These are phyloP conservation scores for Dasysyrphus albostriatus DNA, from an alignment of 2,888 invertebrate species.

Conservation along the genomic window DNA sequence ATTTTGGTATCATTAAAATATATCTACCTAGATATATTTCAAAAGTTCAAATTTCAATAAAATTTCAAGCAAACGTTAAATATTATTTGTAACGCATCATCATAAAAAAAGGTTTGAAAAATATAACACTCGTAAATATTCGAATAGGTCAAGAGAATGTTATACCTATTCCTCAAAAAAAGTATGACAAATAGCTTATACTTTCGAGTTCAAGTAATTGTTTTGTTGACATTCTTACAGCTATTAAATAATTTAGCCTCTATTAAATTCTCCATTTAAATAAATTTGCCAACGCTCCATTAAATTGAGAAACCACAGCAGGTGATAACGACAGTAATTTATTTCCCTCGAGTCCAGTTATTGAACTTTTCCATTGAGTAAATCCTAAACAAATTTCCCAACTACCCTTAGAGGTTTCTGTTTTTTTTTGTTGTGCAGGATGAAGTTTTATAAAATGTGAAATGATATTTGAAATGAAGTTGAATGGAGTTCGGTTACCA, in stretches of 20 bases:
- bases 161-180: background rate
- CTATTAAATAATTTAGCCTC: background rate
- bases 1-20: no score
- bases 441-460: constrained; percentile 3
- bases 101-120: background rate
- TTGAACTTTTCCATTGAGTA: constrained; percentile 43
- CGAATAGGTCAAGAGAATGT: background rate
- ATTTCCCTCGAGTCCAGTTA: constrained; percentile 38
- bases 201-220: constrained; percentile 6
- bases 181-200: background rate
- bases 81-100: no score
- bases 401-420: constrained; percentile 1
- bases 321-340: constrained; percentile 62
- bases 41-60: no score
- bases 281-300: constrained; percentile 13
- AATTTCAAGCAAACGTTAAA: no score
- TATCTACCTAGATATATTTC: no score
- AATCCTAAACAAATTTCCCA: background rate
- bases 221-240: constrained; percentile 26
- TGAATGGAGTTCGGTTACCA: background rate
- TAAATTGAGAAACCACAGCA: constrained; percentile 11
- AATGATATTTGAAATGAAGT: background rate
- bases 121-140: no score
- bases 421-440: background rate
- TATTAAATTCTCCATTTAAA: background rate